Evolutionary conservation across 2,113 vertebrate genomes (phyloP), one percentile per base, ranked within the genome.

Genomic region (Scalopus aquaticus): DNA sequence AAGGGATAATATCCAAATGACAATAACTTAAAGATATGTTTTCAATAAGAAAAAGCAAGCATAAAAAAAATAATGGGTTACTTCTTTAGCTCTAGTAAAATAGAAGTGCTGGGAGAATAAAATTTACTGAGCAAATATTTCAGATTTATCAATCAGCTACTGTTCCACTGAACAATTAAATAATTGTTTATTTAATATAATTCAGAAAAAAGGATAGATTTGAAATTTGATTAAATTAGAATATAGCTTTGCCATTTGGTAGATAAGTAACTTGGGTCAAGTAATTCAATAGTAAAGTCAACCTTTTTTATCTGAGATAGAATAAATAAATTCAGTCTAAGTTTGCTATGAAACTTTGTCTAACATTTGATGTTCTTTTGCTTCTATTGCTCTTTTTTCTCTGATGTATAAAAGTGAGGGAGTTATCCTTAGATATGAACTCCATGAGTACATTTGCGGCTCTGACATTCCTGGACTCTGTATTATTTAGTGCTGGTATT

Each of bases 191-290:
- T 73, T 95, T 87, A 69, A 85, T 91, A 49, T 64, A 84, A 79
- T 87, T 91, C n/a, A 92, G 51, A 90, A 93, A 91, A 22, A 92
- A 22, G 54, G 72, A 85, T 9, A 6, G 67, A 65, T 95, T 94
- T 89, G 4, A 10, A 82, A 83, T 92, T 32, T 39, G 32, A 58
- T 58, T 72, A 83, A 65, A 54, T 93, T 91, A 93, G 28, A 96
- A 87, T 74, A 24, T 74, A 17, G 17, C 8, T 32, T 32, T 88
- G 10, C 30, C 8, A 92, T 80, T 94, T 51, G 46, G 44, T 85
- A 73, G 35, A 8, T 49, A 7, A 54, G 5, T 79, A 78, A 62
- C 95, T 93, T 87, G 6, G 42, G 65, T 10, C 26, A 72, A 82
- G 2, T 83, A 58, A 84, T 74, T 93, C 4, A 69, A 54, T 93